Evolutionary conservation across 2,797 vertebrate species (phyloP).

Genomic region (Eulemur rubriventer): DNA sequence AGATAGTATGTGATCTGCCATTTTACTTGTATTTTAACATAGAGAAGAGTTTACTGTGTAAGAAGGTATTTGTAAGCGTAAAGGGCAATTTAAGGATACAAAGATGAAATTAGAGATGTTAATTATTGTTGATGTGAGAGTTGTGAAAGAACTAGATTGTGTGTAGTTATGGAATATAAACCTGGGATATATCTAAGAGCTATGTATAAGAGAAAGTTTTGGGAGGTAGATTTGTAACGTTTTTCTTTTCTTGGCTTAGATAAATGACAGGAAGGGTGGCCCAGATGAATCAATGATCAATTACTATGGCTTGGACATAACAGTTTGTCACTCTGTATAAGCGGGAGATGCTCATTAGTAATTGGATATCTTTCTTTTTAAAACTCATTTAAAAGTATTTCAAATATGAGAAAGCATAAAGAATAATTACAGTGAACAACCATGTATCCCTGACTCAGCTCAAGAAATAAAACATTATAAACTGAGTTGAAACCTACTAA

Average conservation of each 20-base stretch:
- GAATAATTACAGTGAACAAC: neutral
- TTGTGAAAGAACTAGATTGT: conserved; percentile 44
- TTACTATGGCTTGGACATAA: neutral
- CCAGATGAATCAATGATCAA: neutral
- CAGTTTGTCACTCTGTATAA: neutral
- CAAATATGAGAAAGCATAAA: neutral
- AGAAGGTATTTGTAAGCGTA: neutral
- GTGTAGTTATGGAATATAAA: neutral
- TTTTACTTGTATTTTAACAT: neutral
- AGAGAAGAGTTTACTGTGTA: conserved; percentile 13
- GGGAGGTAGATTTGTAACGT: neutral
- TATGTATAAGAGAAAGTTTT: conserved; percentile 27
- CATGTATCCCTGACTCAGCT: neutral
- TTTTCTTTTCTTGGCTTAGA: conserved; percentile 35
- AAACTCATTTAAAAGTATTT: conserved; percentile 33
- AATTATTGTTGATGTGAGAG: conserved; percentile 19
- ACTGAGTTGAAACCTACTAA: neutral
- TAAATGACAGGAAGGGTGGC: neutral
- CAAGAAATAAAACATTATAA: conserved; percentile 29
- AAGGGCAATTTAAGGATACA: neutral
- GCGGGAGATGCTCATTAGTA: neutral
- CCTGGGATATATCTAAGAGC: neutral
- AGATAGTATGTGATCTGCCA: neutral
- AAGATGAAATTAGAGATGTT: conserved; percentile 25
- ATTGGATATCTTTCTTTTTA: neutral